phyloP scores from a whole-genome alignment of 2,113 vertebrate species.

The Burhinus bistriatus region DNA sequence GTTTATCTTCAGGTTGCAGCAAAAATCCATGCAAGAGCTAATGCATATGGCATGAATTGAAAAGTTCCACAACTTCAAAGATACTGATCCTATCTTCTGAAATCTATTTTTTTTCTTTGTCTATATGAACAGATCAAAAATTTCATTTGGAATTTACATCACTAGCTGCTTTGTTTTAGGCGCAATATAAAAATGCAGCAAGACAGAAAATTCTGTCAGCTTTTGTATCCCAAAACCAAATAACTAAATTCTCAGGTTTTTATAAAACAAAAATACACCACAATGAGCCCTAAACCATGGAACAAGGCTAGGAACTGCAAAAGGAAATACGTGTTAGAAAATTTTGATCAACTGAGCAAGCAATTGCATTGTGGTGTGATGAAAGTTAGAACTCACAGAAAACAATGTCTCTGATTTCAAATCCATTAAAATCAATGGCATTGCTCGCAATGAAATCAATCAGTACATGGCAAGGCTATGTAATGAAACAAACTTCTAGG shows the following conservation, averaged over 20 bases:
- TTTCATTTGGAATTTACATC: neutral
- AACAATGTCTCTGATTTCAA: neutral
- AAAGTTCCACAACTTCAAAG: neutral
- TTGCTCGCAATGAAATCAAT: neutral
- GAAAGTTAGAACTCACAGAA: neutral
- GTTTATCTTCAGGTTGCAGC: neutral
- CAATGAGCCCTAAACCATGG: neutral
- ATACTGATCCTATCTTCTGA: neutral
- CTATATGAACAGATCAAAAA: neutral
- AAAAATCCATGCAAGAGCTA: neutral
- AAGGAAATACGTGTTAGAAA: neutral
- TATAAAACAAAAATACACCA: neutral
- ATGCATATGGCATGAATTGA: neutral
- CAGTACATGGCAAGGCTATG: neutral
- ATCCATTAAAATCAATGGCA: neutral
- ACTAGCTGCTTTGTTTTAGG: neutral
- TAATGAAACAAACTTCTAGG: neutral
- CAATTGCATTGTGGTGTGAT: neutral
- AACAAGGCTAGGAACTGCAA: neutral
- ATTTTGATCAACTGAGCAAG: neutral
- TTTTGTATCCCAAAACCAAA: neutral
- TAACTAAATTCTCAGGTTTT: neutral
- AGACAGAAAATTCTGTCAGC: neutral
- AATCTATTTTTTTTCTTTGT: neutral
- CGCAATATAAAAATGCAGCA: neutral